phyloP scores from a whole-genome alignment of 2,888 invertebrate species.

The Acanthosepion pharaonis region DNA sequence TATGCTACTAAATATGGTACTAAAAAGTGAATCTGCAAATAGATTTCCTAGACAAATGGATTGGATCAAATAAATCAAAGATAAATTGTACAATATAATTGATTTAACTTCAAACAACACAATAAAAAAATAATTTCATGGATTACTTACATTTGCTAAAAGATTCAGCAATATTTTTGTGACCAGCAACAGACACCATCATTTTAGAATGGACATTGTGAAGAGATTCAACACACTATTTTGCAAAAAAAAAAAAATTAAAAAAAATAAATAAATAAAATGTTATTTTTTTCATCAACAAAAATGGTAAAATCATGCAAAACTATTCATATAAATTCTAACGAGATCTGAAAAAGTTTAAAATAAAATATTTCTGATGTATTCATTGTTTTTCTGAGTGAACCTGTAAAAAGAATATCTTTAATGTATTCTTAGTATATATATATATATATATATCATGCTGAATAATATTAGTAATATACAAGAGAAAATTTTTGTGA shows the following conservation, averaged over 20 bases:
- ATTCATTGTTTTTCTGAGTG: neutral
- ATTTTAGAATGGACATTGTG: constrained; percentile 62
- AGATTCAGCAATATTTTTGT: constrained; percentile 63
- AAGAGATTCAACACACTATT: constrained; percentile 67
- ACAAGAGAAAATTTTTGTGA: neutral
- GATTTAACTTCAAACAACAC: neutral
- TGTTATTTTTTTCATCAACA: neutral
- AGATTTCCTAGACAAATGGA: no score
- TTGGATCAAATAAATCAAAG: no score
- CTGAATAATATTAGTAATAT: neutral
- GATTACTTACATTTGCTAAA: constrained; percentile 63
- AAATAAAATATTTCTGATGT: neutral
- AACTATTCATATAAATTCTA: neutral
- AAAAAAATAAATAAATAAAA: neutral
- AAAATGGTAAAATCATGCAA: neutral
- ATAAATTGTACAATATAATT: neutral
- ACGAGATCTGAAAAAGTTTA: neutral
- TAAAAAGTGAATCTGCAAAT: no score
- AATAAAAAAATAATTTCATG: neutral
- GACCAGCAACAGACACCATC: constrained; percentile 58
- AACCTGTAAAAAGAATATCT: neutral
- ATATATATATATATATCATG: no score
- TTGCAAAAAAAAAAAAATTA: neutral
- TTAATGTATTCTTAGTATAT: neutral
- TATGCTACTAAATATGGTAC: no score